A percentile compares a stretch with the other conserved stretches of the same genome.
Conservation (phyloP, 2,113 vertebrate genomes). For the Pipra filicauda region DNA sequence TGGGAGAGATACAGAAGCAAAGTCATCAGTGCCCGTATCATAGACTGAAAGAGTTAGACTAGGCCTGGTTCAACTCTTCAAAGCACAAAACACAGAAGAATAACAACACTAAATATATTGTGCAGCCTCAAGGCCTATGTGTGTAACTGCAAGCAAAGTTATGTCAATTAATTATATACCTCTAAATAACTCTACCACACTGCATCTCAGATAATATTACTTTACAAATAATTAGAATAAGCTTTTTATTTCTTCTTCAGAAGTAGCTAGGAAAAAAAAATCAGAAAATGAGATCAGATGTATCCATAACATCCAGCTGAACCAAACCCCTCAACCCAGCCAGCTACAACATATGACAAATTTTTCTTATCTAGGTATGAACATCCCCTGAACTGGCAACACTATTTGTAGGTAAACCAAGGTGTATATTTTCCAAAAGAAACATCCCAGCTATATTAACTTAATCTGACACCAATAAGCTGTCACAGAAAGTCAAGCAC, state of each 20-base stretch:
- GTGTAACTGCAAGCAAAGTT: constrained; percentile 44
- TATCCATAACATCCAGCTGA: neutral
- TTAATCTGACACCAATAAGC: neutral
- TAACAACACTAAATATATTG: neutral
- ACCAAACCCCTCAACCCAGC: neutral
- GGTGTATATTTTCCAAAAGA: neutral
- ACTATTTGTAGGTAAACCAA: neutral
- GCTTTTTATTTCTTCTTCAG: neutral
- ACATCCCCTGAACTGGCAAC: neutral
- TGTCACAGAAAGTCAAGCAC: neutral
- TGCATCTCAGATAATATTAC: neutral
- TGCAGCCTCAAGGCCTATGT: constrained; percentile 58
- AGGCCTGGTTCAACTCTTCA: neutral
- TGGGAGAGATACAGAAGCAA: neutral
- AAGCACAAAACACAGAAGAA: neutral
- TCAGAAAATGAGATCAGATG: neutral
- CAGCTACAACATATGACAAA: neutral
- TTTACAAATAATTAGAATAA: neutral
- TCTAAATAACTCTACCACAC: neutral
- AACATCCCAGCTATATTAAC: neutral
- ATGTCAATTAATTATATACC: neutral
- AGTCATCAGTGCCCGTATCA: neutral
- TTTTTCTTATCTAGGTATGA: neutral
- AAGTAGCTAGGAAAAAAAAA: neutral
- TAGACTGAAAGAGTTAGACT: neutral